A percentile compares a stretch with the other conserved stretches of the same genome.
These are phyloP conservation scores for Haemorhous mexicanus DNA, from an alignment of 2,113 vertebrate genomes.

Conservation along the genomic window DNA sequence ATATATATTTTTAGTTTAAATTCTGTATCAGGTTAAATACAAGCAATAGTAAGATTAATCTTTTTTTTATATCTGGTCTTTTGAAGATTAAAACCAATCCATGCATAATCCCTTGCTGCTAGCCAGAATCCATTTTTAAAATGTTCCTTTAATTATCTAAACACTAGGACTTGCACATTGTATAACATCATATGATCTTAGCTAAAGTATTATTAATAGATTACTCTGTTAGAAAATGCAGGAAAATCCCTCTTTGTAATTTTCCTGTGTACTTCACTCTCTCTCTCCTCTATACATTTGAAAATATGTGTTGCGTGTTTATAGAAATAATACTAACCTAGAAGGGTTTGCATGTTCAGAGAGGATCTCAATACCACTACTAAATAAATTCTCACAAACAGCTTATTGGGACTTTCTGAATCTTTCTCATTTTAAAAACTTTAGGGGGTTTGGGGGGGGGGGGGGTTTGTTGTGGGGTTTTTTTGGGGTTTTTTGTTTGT, in stretches of 20 bases:
- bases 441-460: too few species aligned
- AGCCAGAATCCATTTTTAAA: conserved; percentile 43
- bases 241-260: conserved; percentile 2
- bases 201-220: conserved; percentile 35
- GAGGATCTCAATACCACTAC: neutral
- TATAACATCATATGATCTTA: conserved; percentile 29
- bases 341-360: neutral
- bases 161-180: neutral
- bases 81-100: conserved; percentile 62
- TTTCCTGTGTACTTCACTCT: neutral
- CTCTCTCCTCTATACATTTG: neutral
- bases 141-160: conserved; percentile 55
- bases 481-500: too few species aligned
- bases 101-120: conserved; percentile 35
- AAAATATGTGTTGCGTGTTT: neutral
- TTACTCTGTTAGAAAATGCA: neutral
- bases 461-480: too few species aligned
- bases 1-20: conserved; percentile 11
- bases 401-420: neutral
- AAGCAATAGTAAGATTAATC: conserved; percentile 35
- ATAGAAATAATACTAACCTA: neutral
- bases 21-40: conserved; percentile 38
- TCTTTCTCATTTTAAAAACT: neutral
- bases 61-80: conserved; percentile 47
- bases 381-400: neutral